phyloP scores from a whole-genome alignment of 2,888 invertebrate species.

The Monoplex corrugatus region DNA sequence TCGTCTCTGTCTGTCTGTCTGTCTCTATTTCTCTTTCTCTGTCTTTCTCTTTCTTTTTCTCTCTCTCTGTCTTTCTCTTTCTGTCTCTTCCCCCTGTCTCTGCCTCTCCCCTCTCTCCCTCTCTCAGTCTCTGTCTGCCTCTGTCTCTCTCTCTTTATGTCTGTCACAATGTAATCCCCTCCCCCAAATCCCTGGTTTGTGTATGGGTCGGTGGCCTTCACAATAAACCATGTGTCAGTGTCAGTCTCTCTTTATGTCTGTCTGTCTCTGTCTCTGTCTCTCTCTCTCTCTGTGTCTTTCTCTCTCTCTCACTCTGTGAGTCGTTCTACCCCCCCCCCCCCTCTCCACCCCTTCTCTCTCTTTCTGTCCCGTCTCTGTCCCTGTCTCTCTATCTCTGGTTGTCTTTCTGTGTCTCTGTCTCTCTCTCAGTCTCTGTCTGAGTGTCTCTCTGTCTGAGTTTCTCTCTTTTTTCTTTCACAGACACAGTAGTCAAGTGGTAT shows the following conservation, averaged over 20 bases:
- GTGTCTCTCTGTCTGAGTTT: constrained; percentile 3
- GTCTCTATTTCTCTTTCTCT: too few species aligned
- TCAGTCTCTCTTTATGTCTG: too few species aligned
- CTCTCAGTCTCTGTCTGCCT: background rate
- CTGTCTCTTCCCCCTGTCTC: too few species aligned
- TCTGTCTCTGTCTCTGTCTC: background rate
- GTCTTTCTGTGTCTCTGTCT: background rate
- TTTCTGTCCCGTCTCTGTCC: background rate
- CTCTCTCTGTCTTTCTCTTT: constrained; percentile 14
- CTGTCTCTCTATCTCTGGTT: background rate
- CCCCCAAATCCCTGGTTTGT: background rate
- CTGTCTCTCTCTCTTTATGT: background rate
- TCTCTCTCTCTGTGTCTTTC: background rate
- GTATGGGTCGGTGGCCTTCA: too few species aligned
- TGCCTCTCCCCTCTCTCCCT: too few species aligned
- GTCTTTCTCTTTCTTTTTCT: background rate
- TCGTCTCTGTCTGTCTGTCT: too few species aligned
- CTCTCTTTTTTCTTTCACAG: background rate
- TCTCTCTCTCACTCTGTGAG: background rate
- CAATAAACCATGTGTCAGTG: too few species aligned
- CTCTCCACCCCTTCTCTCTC: background rate
- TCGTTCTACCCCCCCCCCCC: background rate
- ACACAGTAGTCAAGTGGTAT: too few species aligned
- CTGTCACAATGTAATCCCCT: background rate
- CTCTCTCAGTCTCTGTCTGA: background rate